A percentile compares a stretch with the other conserved stretches of the same genome.
Evolutionary conservation across 2,113 vertebrate genomes (phyloP).

Genomic region (Corythornis cristatus): DNA sequence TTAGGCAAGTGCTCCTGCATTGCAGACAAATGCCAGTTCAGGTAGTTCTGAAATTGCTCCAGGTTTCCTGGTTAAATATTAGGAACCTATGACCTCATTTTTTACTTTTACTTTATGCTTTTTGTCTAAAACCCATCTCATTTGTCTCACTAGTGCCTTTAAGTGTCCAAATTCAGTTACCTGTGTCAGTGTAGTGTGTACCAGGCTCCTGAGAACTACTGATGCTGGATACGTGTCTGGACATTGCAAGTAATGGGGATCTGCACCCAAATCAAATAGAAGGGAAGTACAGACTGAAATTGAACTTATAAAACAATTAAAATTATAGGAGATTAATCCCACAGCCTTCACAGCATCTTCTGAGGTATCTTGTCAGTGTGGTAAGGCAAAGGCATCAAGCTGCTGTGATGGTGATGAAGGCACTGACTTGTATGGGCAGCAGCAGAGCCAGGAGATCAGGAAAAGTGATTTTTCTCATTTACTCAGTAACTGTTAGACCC

Average conservation of each 20-base stretch:
- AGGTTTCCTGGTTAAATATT: neutral
- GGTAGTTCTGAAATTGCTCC: neutral
- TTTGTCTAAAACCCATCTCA: neutral
- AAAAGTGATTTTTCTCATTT: neutral
- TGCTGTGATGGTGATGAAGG: neutral
- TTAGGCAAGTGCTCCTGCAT: neutral
- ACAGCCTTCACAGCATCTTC: neutral
- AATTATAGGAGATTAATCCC: neutral
- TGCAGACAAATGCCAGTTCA: neutral
- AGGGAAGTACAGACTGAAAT: neutral
- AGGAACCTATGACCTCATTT: neutral
- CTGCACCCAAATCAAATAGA: neutral
- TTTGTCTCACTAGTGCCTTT: neutral
- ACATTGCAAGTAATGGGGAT: neutral
- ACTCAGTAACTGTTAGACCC: neutral
- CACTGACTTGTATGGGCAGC: neutral
- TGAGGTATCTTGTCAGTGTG: neutral
- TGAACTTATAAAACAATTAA: neutral
- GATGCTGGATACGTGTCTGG: accelerated
- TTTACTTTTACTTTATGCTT: neutral
- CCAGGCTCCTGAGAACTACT: neutral
- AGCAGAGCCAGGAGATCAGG: neutral
- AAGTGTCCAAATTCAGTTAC: neutral
- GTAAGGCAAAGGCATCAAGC: neutral
- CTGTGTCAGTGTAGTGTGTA: neutral